Evolutionary conservation across 2,888 invertebrate species (phyloP), one percentile per base, ranked within the genome.

Genomic region (Bugulina stolonifera): DNA sequence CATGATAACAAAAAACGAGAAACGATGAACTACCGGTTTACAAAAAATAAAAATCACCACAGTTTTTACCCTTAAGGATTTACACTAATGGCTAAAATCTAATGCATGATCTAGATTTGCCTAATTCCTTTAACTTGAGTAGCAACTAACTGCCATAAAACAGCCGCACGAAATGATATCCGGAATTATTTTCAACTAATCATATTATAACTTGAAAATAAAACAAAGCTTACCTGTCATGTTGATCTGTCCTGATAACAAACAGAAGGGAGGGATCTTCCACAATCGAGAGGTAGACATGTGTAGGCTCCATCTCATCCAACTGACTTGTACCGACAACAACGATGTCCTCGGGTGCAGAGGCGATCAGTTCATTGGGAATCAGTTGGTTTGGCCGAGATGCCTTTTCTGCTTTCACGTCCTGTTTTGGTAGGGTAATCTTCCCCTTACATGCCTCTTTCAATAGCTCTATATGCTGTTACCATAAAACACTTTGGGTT

Each of bases 391-490:
- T 43, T 18, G 3, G 43, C 43, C 18, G 3, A 43, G 43, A 43
- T 18, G 18, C 43, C 18, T 43, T 43, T 5, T 43, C 43, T 43
- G 43, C 18, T 18, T 43, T 43, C 5, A 5, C 32, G 32, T 2
- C 2, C 2, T 14, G 2, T 29, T 27, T n/a, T 10, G 77, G 76
- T 10, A 76, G 35, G 34, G 58, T 2, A n/a, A 76, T 25, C 29
- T 73, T 72, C 22, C 74, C 76, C 32, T 79, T 77, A 74, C 88
- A 88, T 18, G 89, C 79, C 69, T 85, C 80, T 73, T 86, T 80
- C 69, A 90, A 79, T 55, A 83, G 82, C 0, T 78, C 55, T 29
- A 90, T 78, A 77, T 89, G 89, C 22, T 75, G 72, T 22, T 54
- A 71, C 23, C 5, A 22, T 23, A 55, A 55, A 55, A 55, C 18